Evolutionary conservation across 2,113 vertebrate genomes (phyloP), one percentile per base, ranked within the genome.

Genomic region (Sorex fumeus): DNA sequence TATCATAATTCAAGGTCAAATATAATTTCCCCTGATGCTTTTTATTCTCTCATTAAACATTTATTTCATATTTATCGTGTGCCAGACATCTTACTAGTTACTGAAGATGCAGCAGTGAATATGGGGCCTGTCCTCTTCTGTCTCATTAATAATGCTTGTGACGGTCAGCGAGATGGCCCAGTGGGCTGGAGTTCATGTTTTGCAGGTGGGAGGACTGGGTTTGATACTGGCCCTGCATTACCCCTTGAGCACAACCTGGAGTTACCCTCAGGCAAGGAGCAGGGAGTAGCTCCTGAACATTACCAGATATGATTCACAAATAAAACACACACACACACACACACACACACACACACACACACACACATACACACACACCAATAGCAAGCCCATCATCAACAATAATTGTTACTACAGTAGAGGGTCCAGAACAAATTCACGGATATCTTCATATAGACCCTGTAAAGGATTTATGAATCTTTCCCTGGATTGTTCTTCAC

Each of bases 11-110:
- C 72, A 77, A 6, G 80, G 83, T 72, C 84, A 91, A 32, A n/a
- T n/a, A n/a, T n/a, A n/a, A n/a, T n/a, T n/a, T n/a, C n/a, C n/a
- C n/a, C n/a, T n/a, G n/a, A n/a, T n/a, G 76, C 40, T 27, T 76
- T 89, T 92, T 81, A 25, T 47, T 93, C 80, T 87, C 28, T 88
- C 21, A 87, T 86, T n/a, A 69, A 80, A 78, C 72, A 94, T 84
- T 87, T 87, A 78, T 88, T 94, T 88, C 12, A 18, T 64, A 50
- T 93, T 28, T 83, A 27, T 50, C 67, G 78, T 27, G 34, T 91
- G 27, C 16, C 25, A 87, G 82, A 70, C 36, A 50, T 83, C 84
- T 91, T 67, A 72, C 69, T 45, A 60, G 32, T 82, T 81, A 50
- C 47, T 89, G 27, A 80, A 88, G 53, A 84, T n/a, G 81, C 10